These are phyloP conservation scores for Indicator indicator DNA, from an alignment of 2,113 vertebrate species.

Conservation along the genomic window DNA sequence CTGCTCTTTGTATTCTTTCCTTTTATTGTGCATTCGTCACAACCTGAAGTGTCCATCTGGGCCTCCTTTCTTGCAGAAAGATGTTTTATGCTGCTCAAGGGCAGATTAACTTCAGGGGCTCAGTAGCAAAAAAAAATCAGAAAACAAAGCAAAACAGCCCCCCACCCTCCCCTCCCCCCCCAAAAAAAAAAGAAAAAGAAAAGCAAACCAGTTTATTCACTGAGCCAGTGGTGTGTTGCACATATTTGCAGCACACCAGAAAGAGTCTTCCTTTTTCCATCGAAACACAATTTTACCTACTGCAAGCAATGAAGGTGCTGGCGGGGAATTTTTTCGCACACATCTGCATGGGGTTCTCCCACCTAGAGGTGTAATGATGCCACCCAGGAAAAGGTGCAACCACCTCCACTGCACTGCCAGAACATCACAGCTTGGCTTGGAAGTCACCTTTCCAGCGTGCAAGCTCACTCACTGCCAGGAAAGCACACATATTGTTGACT, in stretches of 20 bases:
- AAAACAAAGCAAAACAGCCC: no score
- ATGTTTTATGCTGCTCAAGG: background rate
- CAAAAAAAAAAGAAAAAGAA: background rate
- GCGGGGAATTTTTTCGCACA: background rate
- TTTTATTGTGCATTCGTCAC: background rate
- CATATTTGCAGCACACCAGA: accelerated
- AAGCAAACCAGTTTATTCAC: background rate
- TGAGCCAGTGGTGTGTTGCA: background rate
- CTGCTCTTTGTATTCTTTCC: background rate
- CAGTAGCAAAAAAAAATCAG: background rate
- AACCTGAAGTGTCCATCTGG: background rate
- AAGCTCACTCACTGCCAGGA: background rate
- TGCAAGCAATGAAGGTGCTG: background rate
- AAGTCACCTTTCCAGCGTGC: accelerated
- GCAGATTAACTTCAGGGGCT: accelerated
- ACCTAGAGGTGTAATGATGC: background rate
- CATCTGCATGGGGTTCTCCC: background rate
- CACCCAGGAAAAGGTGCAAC: background rate
- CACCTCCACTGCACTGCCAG: accelerated
- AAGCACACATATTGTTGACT: background rate
- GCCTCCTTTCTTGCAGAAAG: background rate
- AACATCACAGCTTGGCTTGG: background rate
- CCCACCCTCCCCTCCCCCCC: no score
- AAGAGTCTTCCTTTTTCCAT: background rate
- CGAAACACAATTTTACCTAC: background rate